phyloP scores from a whole-genome alignment of 2,113 vertebrate species.

The Synchiropus splendidus region DNA sequence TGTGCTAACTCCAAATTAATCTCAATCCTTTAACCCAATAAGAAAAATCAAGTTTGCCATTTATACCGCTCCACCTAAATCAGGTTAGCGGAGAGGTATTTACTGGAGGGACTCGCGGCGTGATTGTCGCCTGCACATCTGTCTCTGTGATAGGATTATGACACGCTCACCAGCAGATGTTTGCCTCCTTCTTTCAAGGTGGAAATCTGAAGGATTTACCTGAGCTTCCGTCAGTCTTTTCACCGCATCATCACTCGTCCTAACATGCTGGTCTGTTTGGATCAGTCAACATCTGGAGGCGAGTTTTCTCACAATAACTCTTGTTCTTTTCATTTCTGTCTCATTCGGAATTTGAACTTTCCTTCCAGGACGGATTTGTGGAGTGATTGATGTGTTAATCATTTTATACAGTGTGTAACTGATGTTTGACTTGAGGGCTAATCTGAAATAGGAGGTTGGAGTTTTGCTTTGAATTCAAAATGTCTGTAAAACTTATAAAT shows the following conservation, averaged over 20 bases:
- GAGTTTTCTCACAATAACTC: constrained; percentile 1
- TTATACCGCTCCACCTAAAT: too few relatives aligned
- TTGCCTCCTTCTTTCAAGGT: constrained; percentile 45
- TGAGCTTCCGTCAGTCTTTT: constrained; percentile 41
- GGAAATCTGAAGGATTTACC: constrained; percentile 39
- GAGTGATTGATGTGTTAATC: too few relatives aligned
- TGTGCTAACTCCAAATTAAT: too few relatives aligned
- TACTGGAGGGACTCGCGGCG: too few relatives aligned
- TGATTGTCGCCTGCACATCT: constrained; percentile 35
- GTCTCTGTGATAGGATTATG: constrained; percentile 61
- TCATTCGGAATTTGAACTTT: background rate
- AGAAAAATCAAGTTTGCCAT: too few relatives aligned
- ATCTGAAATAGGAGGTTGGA: too few relatives aligned
- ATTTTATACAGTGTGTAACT: too few relatives aligned
- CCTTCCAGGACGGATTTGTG: background rate
- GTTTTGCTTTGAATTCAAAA: too few relatives aligned
- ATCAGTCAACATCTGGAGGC: constrained; percentile 10
- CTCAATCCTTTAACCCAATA: too few relatives aligned
- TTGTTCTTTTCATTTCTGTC: background rate
- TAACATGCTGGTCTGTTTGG: constrained; percentile 24
- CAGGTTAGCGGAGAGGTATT: too few relatives aligned
- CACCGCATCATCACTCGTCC: constrained; percentile 40
- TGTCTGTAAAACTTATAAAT: too few relatives aligned
- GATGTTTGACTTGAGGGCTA: too few relatives aligned
- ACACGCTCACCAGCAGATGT: constrained; percentile 51